phyloP scores from a whole-genome alignment of 1,140 invertebrate genomes.

The Piezodorus guildinii region DNA sequence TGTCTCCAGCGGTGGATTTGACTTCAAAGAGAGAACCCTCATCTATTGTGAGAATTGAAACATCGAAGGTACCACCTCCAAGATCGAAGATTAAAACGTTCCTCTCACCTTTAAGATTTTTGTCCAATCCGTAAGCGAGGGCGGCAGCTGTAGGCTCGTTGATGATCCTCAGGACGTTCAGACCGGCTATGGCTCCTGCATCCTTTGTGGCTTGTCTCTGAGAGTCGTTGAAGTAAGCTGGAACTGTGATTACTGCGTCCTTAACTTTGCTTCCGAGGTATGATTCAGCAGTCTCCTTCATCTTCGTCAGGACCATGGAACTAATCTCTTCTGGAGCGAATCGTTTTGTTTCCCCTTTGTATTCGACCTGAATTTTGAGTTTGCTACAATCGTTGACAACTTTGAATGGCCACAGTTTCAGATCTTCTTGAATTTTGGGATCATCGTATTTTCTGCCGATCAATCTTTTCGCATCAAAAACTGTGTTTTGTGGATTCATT shows the following conservation, averaged over 20 bases:
- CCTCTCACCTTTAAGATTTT: conserved; percentile 58
- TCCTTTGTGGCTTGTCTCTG: conserved; percentile 60
- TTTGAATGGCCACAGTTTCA: conserved; percentile 71
- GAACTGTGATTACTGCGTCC: conserved; percentile 45
- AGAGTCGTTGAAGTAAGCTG: conserved; percentile 59
- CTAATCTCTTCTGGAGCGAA: conserved; percentile 79
- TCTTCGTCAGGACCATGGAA: conserved; percentile 57
- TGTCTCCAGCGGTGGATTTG: conserved; percentile 63
- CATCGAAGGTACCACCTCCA: conserved; percentile 70
- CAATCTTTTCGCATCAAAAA: conserved; percentile 70
- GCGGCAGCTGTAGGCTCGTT: conserved; percentile 64
- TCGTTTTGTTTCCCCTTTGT: conserved; percentile 58
- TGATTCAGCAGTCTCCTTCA: conserved; percentile 45
- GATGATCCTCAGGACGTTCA: conserved; percentile 72
- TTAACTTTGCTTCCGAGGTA: conserved; percentile 37
- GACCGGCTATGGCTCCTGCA: conserved; percentile 54
- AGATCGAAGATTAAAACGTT: conserved; percentile 64
- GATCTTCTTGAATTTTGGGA: conserved; percentile 56
- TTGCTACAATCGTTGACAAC: conserved; percentile 55
- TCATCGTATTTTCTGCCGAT: conserved; percentile 70
- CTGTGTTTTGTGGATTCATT: conserved; percentile 75
- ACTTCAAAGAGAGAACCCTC: conserved; percentile 56
- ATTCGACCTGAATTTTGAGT: conserved; percentile 64
- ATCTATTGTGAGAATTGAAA: conserved; percentile 50
- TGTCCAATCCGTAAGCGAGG: conserved; percentile 66